Evolutionary conservation across 2,113 vertebrate species (phyloP), one percentile per base, ranked within the genome.

Genomic region (Oostethus manadensis): DNA sequence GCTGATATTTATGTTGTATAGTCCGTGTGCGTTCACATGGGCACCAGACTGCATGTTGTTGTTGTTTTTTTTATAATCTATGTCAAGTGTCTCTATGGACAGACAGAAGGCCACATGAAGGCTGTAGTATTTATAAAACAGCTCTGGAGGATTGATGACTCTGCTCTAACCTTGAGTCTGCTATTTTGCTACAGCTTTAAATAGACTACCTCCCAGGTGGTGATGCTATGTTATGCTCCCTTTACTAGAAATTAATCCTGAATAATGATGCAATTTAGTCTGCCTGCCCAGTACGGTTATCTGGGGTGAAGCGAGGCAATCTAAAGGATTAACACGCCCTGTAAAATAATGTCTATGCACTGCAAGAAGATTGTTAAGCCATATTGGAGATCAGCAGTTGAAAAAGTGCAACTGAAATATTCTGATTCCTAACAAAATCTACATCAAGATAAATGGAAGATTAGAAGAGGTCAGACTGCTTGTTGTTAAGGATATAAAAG

Each of bases 91-190:
- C 38, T 66, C 15, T 55, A 15, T 45, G 23, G 11, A 59, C 53
- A 53, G 23, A 61, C 16, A 59, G 42, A 59, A 51, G 17, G 15
- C 26, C 49, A 60, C 51, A 23, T 54, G 35, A 58, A 42, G 14
- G 10, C 21, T 11, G 64, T 13, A 54, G 45, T 53, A 64, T 67
- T 71, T 51, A 72, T 74, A 60, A 1, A 62, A 58, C 73, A 70
- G 55, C 71, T 70, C 69, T 73, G 58, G 63, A 72, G 56, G 54
- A 58, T 49, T 40, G 42, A 56, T 71, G 21, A 60, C 73, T 71
- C 66, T 58, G 23, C 60, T 64, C n/a, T 49, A 79, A 68, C 76
- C 80, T 83, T 70, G 60, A 79, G 51, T 56, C 66, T 58, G 56
- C 53, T 48, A 68, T 48, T 79, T 71, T 80, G 38, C 48, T 55